Conservation (phyloP, 2,113 vertebrate genomes). For the Petroica traversi region DNA sequence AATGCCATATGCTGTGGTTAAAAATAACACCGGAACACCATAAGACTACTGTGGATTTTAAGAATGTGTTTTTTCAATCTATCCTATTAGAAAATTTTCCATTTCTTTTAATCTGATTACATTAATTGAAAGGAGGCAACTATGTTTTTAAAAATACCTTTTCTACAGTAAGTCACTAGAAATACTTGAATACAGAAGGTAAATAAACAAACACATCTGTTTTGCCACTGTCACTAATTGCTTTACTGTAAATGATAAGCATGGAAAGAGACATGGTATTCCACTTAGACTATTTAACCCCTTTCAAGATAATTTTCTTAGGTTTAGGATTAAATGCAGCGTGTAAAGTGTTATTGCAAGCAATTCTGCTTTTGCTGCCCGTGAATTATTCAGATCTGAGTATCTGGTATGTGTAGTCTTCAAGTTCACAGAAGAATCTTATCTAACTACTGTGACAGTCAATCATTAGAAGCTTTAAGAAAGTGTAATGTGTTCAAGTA, state of each 20-base stretch:
- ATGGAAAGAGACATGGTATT: neutral
- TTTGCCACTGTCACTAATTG: neutral
- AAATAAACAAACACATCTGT: neutral
- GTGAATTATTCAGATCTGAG: neutral
- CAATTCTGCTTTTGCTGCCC: neutral
- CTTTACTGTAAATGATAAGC: neutral
- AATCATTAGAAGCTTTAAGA: neutral
- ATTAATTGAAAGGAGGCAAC: neutral
- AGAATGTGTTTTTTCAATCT: neutral
- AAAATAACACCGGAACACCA: neutral
- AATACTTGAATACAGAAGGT: neutral
- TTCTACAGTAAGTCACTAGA: neutral
- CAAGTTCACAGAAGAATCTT: neutral
- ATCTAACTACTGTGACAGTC: neutral
- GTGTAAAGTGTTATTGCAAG: neutral
- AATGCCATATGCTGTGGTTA: slow-evolving; percentile 49
- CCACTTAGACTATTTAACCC: neutral
- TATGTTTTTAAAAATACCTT: neutral
- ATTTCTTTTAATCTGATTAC: neutral
- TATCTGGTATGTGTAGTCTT: neutral
- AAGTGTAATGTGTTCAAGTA: neutral
- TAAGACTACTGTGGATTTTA: neutral
- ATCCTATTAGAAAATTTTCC: neutral
- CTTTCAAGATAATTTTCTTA: neutral
- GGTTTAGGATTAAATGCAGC: neutral